Evolutionary conservation across 2,797 vertebrate species (phyloP).

Genomic region (Halcyon chelicuti): DNA sequence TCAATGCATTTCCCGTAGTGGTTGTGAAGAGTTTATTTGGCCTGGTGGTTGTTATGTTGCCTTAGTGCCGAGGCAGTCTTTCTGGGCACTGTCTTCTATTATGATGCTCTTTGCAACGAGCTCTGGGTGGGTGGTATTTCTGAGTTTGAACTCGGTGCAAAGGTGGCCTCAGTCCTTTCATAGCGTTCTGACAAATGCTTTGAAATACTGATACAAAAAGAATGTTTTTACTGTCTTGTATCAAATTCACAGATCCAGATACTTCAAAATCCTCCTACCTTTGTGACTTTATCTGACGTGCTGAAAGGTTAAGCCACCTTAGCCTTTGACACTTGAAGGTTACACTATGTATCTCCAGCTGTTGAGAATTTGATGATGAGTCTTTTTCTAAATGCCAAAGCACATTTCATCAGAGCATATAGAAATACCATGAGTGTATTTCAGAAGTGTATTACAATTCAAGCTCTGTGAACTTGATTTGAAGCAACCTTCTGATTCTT

Average conservation of each 20-base stretch:
- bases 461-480: background rate
- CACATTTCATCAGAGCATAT: background rate
- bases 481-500: background rate
- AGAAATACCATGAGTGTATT: background rate
- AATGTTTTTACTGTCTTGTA: background rate
- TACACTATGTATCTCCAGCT: background rate
- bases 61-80: background rate
- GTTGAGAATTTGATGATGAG: background rate
- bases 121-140: background rate
- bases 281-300: background rate
- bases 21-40: background rate
- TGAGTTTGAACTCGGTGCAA: background rate
- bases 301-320: background rate
- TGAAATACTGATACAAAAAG: background rate
- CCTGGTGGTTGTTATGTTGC: background rate
- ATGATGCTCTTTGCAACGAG: rapidly evolving
- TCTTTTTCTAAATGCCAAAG: background rate
- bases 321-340: background rate
- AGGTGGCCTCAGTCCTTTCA: background rate
- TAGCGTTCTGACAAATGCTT: background rate
- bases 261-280: background rate
- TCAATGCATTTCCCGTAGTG: background rate
- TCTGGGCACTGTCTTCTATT: background rate
- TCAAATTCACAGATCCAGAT: background rate
- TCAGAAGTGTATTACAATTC: background rate